A percentile compares a stretch with the other conserved stretches of the same genome.
Evolutionary conservation across 1,140 invertebrate species (phyloP).

Genomic region (Drosophila guanche): DNA sequence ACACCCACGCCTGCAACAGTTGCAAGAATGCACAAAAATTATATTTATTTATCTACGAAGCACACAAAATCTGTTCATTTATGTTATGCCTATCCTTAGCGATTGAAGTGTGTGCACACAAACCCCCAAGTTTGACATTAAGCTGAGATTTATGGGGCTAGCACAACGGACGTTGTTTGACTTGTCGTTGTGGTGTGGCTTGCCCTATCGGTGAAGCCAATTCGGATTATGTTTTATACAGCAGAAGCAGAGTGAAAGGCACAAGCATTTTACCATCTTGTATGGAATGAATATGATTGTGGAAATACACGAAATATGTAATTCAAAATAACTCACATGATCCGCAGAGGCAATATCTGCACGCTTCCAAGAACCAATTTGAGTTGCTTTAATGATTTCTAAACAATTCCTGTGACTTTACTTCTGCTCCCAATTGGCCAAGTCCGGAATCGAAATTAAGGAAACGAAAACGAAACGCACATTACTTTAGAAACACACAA

Average conservation of each 20-base stretch:
- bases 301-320: constrained; percentile 3
- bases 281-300: constrained; percentile 15
- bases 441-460: constrained; percentile 50
- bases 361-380: too few relatives aligned
- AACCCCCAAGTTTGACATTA: constrained; percentile 10
- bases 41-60: constrained; percentile 37
- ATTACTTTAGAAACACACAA: constrained; percentile 26
- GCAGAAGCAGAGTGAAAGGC: background rate
- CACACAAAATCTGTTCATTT: constrained; percentile 19
- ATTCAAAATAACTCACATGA: too few relatives aligned
- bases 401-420: background rate
- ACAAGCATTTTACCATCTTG: background rate
- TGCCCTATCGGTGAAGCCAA: constrained; percentile 5
- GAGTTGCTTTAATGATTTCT: too few relatives aligned
- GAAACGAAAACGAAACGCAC: constrained; percentile 59
- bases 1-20: constrained; percentile 43
- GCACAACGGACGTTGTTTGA: too few relatives aligned
- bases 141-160: background rate
- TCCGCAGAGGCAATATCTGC: too few relatives aligned
- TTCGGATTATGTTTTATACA: constrained; percentile 17
- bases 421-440: too few relatives aligned
- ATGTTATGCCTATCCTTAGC: constrained; percentile 18
- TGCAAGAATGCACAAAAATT: constrained; percentile 56
- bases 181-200: constrained; percentile 2
- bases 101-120: constrained; percentile 35